Evolutionary conservation across 2,797 vertebrate species (phyloP).

Genomic region (Tinamus major): DNA sequence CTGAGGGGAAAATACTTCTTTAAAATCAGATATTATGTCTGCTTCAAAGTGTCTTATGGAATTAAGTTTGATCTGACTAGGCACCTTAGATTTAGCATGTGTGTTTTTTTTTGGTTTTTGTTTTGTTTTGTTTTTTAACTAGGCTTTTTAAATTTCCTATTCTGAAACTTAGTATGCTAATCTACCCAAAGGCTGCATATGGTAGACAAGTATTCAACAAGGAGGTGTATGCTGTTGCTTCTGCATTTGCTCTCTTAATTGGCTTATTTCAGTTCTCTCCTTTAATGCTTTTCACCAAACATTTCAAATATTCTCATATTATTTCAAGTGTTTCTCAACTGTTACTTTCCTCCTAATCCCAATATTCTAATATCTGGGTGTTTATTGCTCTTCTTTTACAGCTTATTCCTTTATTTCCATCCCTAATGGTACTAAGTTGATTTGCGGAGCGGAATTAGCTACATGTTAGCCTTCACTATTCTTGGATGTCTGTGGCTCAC

Average conservation of each 20-base stretch:
- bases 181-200: not conserved
- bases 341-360: slow-evolving; percentile 20
- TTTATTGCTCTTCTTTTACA: slow-evolving; percentile 49
- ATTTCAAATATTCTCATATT: slow-evolving; percentile 35
- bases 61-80: not conserved
- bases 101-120: not conserved
- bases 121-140: not conserved
- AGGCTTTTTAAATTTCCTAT: not conserved
- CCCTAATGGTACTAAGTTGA: slow-evolving; percentile 30
- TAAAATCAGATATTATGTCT: not conserved
- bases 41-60: not conserved
- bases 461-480: slow-evolving; percentile 3
- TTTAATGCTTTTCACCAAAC: slow-evolving; percentile 79
- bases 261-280: slow-evolving; percentile 78
- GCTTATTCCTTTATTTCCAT: slow-evolving; percentile 34
- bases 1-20: not conserved
- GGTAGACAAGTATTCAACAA: not conserved
- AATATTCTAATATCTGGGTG: slow-evolving; percentile 27
- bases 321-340: slow-evolving; percentile 13
- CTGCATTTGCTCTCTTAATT: not conserved
- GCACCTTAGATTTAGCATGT: not conserved
- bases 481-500: slow-evolving; percentile 16
- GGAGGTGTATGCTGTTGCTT: not conserved
- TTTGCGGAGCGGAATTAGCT: slow-evolving; percentile 49
- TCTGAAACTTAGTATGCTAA: not conserved